Percentiles rank a stretch among this genome's conserved stretches.
Conservation (phyloP, 1,140 invertebrate species). For the Tetramorium simillimum region DNA sequence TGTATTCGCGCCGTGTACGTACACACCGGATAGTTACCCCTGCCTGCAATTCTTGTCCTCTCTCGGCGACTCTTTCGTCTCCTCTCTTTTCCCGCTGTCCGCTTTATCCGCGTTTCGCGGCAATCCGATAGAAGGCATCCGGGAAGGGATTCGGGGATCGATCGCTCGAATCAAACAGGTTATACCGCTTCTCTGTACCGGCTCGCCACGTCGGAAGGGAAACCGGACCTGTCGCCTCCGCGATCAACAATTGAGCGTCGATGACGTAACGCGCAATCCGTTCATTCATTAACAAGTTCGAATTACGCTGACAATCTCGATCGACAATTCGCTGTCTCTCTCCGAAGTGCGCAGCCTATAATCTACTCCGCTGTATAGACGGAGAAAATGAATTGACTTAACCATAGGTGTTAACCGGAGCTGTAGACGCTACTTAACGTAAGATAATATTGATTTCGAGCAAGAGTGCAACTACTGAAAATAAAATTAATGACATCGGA, state of each 20-base stretch:
- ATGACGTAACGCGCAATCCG: not conserved
- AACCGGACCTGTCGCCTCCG: conserved; percentile 21
- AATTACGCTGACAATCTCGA: not conserved
- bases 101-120: conserved; percentile 66
- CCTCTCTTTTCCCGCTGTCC: conserved; percentile 44
- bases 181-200: conserved; percentile 43
- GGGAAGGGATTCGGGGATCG: conserved; percentile 62
- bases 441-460: not conserved
- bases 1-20: not conserved
- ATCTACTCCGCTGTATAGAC: not conserved
- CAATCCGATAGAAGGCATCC: conserved; percentile 45
- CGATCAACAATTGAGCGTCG: conserved; percentile 31
- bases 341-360: not conserved
- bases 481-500: not conserved
- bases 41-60: conserved; percentile 36
- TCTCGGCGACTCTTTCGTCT: conserved; percentile 23
- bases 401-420: not conserved
- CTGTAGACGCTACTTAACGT: not conserved
- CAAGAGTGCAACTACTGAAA: not conserved
- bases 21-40: conserved; percentile 11
- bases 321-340: not conserved
- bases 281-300: conserved; percentile 12
- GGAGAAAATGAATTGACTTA: not conserved
- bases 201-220: not conserved
- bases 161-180: conserved; percentile 71